Conservation (phyloP, 2,113 vertebrate species). For the Sakesphorus luctuosus region DNA sequence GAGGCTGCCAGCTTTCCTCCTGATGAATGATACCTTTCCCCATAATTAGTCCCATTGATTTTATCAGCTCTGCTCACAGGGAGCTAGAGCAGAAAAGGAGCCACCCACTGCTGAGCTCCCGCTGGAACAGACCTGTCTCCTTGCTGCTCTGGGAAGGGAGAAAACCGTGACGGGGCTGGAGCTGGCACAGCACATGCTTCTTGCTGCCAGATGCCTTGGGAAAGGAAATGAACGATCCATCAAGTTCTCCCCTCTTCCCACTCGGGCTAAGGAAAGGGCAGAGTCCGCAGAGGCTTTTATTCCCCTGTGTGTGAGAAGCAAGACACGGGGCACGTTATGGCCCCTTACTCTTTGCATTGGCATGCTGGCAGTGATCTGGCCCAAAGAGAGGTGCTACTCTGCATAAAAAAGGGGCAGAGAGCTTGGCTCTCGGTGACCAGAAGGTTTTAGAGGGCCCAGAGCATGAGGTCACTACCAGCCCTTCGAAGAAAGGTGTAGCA, state of each 20-base stretch:
- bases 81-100: slow-evolving; percentile 35
- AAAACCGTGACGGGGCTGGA: slow-evolving; percentile 8
- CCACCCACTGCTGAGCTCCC: slow-evolving; percentile 7
- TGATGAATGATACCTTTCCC: slow-evolving; percentile 40
- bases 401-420: slow-evolving; percentile 61
- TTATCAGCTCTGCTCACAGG: background rate
- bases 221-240: slow-evolving; percentile 55
- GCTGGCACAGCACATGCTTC: slow-evolving; percentile 43
- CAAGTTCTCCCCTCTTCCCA: slow-evolving; percentile 40
- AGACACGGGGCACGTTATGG: slow-evolving; percentile 6
- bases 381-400: slow-evolving; percentile 55
- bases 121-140: slow-evolving; percentile 32
- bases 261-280: slow-evolving; percentile 43
- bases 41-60: slow-evolving; percentile 57
- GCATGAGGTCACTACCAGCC: slow-evolving; percentile 48
- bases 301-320: slow-evolving; percentile 55
- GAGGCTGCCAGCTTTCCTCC: slow-evolving; percentile 49
- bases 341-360: slow-evolving; percentile 31
- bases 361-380: slow-evolving; percentile 57
- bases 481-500: slow-evolving; percentile 44
- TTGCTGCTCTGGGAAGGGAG: slow-evolving; percentile 32
- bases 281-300: slow-evolving; percentile 40
- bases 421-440: slow-evolving; percentile 13
- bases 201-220: slow-evolving; percentile 60
- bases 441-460: slow-evolving; percentile 54